phyloP scores from a whole-genome alignment of 2,888 invertebrate species.

The Chymomyza caudatula region DNA sequence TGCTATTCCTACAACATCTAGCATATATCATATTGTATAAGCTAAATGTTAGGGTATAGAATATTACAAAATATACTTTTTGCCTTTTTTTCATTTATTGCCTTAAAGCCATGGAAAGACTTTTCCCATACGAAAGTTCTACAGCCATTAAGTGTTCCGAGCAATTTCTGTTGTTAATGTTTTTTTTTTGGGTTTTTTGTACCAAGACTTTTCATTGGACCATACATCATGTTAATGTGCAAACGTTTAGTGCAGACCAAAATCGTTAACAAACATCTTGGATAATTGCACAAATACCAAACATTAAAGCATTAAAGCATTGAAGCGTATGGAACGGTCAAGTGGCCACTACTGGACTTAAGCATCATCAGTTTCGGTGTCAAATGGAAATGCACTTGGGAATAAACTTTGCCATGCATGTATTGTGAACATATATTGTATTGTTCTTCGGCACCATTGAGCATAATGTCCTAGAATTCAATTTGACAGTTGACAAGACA shows the following conservation, averaged over 20 bases:
- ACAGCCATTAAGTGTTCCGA: constrained; percentile 32
- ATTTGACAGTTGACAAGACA: constrained; percentile 55
- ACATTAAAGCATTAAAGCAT: neutral
- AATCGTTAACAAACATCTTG: neutral
- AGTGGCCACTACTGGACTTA: neutral
- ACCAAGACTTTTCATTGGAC: constrained; percentile 14
- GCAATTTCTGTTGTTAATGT: constrained; percentile 46
- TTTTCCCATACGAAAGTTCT: constrained; percentile 8
- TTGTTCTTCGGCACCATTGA: constrained; percentile 21
- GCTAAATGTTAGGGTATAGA: no score
- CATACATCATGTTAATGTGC: constrained; percentile 48
- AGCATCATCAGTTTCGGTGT: constrained; percentile 48
- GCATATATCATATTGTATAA: no score
- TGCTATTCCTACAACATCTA: no score
- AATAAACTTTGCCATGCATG: constrained; percentile 16
- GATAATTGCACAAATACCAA: neutral
- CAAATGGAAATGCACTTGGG: constrained; percentile 51
- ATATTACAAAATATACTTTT: neutral
- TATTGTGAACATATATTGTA: constrained; percentile 5
- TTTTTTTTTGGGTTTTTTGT: constrained; percentile 1
- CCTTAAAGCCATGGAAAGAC: neutral
- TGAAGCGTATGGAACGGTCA: neutral
- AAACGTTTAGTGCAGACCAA: constrained; percentile 40
- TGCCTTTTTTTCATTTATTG: neutral
- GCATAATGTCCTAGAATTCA: constrained; percentile 35